phyloP scores from a whole-genome alignment of 1,140 invertebrate genomes.

The Lutraria rhynchaena region DNA sequence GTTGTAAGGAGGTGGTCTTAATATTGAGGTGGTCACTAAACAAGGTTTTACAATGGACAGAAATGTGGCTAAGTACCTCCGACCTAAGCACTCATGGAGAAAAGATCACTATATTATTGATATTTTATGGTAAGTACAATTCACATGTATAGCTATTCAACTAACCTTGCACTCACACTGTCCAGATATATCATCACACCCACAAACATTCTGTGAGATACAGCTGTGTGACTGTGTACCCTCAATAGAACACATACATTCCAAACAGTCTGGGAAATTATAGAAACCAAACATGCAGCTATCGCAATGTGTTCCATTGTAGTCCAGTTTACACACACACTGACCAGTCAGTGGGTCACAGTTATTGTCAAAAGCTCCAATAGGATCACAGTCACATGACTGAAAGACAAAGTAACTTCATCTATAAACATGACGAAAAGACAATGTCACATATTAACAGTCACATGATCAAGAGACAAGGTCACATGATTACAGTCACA shows the following conservation, averaged over 20 bases:
- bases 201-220: constrained; percentile 81
- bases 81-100: too few relatives aligned
- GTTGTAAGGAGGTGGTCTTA: too few relatives aligned
- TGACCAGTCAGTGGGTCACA: constrained; percentile 91
- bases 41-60: too few relatives aligned
- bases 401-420: constrained; percentile 81
- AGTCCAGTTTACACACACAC: constrained; percentile 95
- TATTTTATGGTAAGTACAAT: too few relatives aligned
- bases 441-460: too few relatives aligned
- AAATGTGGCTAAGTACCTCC: too few relatives aligned
- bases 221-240: constrained; percentile 86
- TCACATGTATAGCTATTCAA: too few relatives aligned
- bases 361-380: constrained; percentile 88
- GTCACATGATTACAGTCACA: too few relatives aligned
- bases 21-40: too few relatives aligned
- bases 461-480: too few relatives aligned
- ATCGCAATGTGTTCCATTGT: constrained; percentile 94
- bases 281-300: constrained; percentile 88
- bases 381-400: constrained; percentile 86
- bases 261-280: constrained; percentile 93
- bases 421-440: neutral
- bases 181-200: constrained; percentile 92
- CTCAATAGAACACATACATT: constrained; percentile 92
- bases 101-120: too few relatives aligned
- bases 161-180: constrained; percentile 94